A percentile compares a stretch with the other conserved stretches of the same genome.
These are phyloP conservation scores for Chiloscyllium plagiosum DNA, from an alignment of 2,113 vertebrate species.

Conservation along the genomic window DNA sequence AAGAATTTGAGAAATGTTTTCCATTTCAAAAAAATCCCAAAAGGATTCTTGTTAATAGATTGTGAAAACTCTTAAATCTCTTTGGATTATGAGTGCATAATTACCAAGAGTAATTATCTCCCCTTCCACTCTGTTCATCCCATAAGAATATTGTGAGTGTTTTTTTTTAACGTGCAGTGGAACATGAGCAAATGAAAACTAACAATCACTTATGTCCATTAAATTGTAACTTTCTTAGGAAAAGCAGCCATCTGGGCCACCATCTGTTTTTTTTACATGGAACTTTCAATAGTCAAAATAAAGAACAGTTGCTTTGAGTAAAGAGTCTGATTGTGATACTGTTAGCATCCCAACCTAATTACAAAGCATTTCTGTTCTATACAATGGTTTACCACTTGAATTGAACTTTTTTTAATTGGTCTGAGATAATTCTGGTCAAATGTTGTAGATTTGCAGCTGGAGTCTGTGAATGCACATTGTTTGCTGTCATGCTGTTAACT, in stretches of 20 bases:
- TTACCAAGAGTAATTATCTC: constrained; percentile 8
- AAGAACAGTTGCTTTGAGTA: background rate
- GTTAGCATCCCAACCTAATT: constrained; percentile 19
- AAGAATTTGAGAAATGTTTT: background rate
- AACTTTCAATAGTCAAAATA: background rate
- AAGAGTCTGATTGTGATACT: background rate
- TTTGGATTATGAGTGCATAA: background rate
- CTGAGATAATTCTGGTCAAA: constrained; percentile 18
- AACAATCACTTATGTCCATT: constrained; percentile 16
- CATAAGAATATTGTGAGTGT: background rate
- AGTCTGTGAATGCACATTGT: background rate
- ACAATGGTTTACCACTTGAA: background rate
- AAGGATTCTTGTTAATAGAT: background rate
- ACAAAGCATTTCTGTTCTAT: constrained; percentile 5
- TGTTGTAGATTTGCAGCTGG: background rate
- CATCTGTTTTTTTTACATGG: background rate
- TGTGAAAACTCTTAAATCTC: background rate
- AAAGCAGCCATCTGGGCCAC: background rate
- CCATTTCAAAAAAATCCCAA: background rate
- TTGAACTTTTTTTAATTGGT: background rate
- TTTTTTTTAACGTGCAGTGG: background rate
- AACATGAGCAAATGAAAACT: background rate
- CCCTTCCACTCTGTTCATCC: background rate
- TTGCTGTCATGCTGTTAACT: background rate
- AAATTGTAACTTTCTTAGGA: background rate